These are phyloP conservation scores for Drosophila erecta DNA, from an alignment of 1,140 invertebrate species.

Conservation along the genomic window DNA sequence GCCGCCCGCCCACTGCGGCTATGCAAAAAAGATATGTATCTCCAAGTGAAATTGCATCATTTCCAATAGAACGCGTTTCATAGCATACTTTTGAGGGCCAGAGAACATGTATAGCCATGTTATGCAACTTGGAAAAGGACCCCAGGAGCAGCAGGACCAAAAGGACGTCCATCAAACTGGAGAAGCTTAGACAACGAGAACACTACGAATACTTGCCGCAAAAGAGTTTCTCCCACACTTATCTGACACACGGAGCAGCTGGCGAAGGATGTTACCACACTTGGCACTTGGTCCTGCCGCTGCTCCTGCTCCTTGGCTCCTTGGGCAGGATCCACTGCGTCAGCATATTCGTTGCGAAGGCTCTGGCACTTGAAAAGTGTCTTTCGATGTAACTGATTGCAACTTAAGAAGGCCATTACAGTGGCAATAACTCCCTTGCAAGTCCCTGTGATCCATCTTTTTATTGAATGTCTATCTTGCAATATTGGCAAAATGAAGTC, in stretches of 20 bases:
- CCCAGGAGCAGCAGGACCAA: slow-evolving; percentile 2
- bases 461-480: not conserved
- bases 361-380: slow-evolving; percentile 41
- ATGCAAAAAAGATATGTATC: slow-evolving; percentile 25
- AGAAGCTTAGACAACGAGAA: slow-evolving; percentile 48
- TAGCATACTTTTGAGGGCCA: slow-evolving; percentile 62
- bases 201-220: slow-evolving; percentile 33
- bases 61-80: slow-evolving; percentile 56
- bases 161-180: slow-evolving; percentile 47
- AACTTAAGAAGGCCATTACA: slow-evolving; percentile 23
- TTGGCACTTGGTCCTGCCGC: slow-evolving; percentile 11
- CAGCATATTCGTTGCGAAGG: slow-evolving; percentile 19
- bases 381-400: slow-evolving; percentile 38
- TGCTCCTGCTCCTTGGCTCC: slow-evolving; percentile 9
- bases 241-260: slow-evolving; percentile 64
- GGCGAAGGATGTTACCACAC: slow-evolving; percentile 8
- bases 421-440: slow-evolving; percentile 13
- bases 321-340: slow-evolving; percentile 29
- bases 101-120: slow-evolving; percentile 7
- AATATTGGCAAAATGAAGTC: not conserved
- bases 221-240: slow-evolving; percentile 37
- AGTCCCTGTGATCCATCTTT: slow-evolving; percentile 13
- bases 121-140: slow-evolving; percentile 46
- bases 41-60: slow-evolving; percentile 58
- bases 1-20: not conserved